A percentile compares a stretch with the other conserved stretches of the same genome.
Evolutionary conservation across 1,140 invertebrate species (phyloP).

Genomic region (Bactericera cockerelli): DNA sequence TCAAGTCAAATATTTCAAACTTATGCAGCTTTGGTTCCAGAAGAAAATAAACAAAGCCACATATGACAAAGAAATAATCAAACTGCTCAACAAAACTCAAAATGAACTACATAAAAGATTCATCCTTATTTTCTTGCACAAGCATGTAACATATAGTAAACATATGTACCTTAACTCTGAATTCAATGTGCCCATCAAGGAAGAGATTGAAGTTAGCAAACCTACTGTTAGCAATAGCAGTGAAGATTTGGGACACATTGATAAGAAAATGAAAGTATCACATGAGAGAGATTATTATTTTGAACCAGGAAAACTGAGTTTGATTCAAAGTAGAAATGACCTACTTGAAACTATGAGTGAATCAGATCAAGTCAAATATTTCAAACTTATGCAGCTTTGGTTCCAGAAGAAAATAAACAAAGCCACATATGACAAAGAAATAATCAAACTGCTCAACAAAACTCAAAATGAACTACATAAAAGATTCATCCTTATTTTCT

Average conservation of each 20-base stretch:
- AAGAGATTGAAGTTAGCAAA: too few species aligned
- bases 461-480: not conserved
- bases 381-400: not conserved
- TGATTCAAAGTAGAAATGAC: not conserved
- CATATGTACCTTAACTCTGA: too few species aligned
- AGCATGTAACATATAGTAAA: too few species aligned
- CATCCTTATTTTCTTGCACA: too few species aligned
- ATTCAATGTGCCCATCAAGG: too few species aligned
- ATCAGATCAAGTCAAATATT: not conserved
- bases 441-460: not conserved
- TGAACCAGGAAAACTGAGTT: not conserved
- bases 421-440: not conserved
- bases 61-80: too few species aligned
- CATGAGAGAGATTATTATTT: not conserved
- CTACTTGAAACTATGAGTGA: not conserved
- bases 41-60: too few species aligned
- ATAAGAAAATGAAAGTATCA: not conserved
- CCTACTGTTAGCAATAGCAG: too few species aligned
- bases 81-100: too few species aligned
- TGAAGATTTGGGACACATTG: not conserved
- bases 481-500: not conserved
- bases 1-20: too few species aligned
- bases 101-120: too few species aligned
- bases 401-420: slow-evolving; percentile 1
- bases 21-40: too few species aligned